A percentile compares a stretch with the other conserved stretches of the same genome.
Conservation (phyloP, 1,140 invertebrate species). For the Phymastichus coffea region DNA sequence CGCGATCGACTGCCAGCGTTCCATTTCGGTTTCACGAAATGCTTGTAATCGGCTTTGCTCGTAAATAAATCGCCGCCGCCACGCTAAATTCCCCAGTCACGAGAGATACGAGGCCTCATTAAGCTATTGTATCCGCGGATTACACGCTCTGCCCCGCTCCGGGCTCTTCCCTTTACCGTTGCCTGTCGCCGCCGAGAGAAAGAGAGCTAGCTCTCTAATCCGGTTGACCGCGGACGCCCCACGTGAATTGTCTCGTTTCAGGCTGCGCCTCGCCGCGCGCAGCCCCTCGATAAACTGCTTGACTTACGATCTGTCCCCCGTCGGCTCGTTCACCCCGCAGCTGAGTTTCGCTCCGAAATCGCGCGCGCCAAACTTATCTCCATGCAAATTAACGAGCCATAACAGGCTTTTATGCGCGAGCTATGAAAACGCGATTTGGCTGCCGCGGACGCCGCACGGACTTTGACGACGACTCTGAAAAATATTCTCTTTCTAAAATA, state of each 20-base stretch:
- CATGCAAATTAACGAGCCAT: background rate
- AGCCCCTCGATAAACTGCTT: constrained; percentile 41
- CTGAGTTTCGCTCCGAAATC: no score
- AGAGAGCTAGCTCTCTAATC: constrained; percentile 2
- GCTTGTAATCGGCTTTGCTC: constrained; percentile 12
- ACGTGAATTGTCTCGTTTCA: constrained; percentile 45
- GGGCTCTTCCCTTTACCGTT: constrained; percentile 6
- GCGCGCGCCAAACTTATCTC: no score
- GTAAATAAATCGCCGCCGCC: constrained; percentile 17
- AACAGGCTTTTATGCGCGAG: background rate
- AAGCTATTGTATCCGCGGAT: constrained; percentile 18
- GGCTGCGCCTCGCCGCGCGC: constrained; percentile 12
- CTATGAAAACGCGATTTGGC: no score
- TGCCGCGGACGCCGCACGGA: no score
- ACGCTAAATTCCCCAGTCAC: constrained; percentile 15
- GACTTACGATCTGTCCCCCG: constrained; percentile 6
- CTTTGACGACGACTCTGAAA: no score
- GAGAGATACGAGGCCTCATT: constrained; percentile 17
- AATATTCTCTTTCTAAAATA: no score
- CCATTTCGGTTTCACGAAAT: constrained; percentile 18
- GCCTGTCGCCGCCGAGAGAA: constrained; percentile 1
- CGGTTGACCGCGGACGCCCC: constrained; percentile 11
- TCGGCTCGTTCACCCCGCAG: no score
- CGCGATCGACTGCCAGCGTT: no score
- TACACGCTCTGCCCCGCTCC: no score